Conservation (phyloP, 2,797 vertebrate genomes). For the Pitangus sulphuratus region DNA sequence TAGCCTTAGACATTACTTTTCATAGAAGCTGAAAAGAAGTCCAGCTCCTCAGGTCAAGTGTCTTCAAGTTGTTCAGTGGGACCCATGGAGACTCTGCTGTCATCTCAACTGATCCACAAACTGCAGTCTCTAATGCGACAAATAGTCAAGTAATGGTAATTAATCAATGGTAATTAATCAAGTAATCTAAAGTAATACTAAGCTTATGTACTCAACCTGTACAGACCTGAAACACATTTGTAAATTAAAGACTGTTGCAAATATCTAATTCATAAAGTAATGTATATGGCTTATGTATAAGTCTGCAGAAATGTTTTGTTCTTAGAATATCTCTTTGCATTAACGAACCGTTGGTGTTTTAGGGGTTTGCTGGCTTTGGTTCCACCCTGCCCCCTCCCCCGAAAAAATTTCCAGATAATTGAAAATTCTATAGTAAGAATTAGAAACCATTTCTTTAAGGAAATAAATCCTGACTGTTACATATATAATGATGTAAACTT, state of each 20-base stretch:
- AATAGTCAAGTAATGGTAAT: background rate
- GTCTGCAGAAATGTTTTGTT: background rate
- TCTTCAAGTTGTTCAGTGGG: accelerated
- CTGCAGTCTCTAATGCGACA: background rate
- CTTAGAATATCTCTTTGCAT: background rate
- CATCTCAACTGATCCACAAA: background rate
- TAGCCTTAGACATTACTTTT: background rate
- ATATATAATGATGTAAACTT: background rate
- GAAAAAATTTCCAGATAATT: background rate
- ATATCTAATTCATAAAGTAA: background rate
- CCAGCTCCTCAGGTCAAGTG: background rate
- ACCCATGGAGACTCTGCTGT: background rate
- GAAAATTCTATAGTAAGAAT: background rate
- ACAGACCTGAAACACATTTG: background rate
- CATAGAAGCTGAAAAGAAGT: background rate
- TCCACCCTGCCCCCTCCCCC: too few relatives aligned
- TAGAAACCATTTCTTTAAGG: background rate
- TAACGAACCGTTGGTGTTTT: background rate
- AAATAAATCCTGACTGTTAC: background rate
- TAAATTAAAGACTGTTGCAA: background rate
- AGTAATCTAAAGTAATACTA: background rate
- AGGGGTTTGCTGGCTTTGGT: too few relatives aligned
- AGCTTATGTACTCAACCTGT: background rate
- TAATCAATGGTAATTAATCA: background rate
- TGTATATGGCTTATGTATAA: too few relatives aligned